A percentile compares a stretch with the other conserved stretches of the same genome.
Evolutionary conservation across 2,888 invertebrate species (phyloP).

Genomic region (Sarcophaga subvicina): DNA sequence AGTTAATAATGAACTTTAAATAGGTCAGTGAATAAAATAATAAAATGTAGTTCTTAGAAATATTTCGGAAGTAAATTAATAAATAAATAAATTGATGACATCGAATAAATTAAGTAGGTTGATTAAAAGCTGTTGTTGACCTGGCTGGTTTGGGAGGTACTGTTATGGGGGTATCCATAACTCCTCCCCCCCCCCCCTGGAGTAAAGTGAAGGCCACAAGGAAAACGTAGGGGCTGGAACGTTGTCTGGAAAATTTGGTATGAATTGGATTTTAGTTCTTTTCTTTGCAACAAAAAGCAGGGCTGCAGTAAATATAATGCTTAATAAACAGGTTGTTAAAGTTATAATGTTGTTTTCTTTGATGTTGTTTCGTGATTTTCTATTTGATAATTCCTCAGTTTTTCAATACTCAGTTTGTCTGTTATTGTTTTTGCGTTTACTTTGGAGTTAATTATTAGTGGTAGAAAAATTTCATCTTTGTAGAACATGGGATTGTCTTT

Average conservation of each 20-base stretch:
- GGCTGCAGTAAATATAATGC: too few species aligned
- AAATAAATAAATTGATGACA: too few species aligned
- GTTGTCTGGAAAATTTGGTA: too few species aligned
- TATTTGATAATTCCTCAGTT: constrained; percentile 28
- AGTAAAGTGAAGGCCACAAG: constrained; percentile 32
- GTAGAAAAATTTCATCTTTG: constrained; percentile 1
- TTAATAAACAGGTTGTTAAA: background rate
- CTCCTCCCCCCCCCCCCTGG: background rate
- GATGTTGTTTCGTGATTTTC: background rate
- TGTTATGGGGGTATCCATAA: constrained; percentile 7
- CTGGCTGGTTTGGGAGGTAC: too few species aligned
- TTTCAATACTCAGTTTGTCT: constrained; percentile 16
- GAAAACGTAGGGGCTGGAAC: constrained; percentile 1
- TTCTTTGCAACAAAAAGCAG: too few species aligned
- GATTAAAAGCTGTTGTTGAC: too few species aligned
- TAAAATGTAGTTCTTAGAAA: too few species aligned
- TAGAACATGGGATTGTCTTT: constrained; percentile 4
- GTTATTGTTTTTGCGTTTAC: constrained; percentile 21
- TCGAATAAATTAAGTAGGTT: too few species aligned
- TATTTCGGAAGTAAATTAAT: too few species aligned
- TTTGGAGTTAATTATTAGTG: constrained; percentile 11
- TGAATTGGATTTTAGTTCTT: too few species aligned
- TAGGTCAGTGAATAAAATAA: too few species aligned
- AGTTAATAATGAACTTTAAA: too few species aligned
- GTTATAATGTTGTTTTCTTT: background rate